Evolutionary conservation across 2,888 invertebrate species (phyloP).

Genomic region (Parthenolecanium corni): DNA sequence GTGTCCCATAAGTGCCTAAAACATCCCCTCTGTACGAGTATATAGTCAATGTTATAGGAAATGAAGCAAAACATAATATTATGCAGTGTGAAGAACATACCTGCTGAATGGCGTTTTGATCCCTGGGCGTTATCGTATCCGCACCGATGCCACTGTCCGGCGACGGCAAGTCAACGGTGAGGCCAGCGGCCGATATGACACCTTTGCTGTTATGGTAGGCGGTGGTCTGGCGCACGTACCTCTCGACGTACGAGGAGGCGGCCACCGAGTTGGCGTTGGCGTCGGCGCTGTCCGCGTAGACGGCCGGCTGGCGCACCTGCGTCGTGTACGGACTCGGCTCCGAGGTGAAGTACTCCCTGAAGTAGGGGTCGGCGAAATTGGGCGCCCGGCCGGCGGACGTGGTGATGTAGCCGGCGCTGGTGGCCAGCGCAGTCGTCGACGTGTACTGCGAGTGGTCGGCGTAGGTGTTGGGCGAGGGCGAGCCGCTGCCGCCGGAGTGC

Average conservation of each 20-base stretch:
- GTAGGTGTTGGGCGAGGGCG: conserved; percentile 54
- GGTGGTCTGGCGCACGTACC: conserved; percentile 55
- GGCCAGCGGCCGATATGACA: conserved; percentile 56
- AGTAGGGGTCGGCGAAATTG: conserved; percentile 62
- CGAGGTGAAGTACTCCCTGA: conserved; percentile 64
- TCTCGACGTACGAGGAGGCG: conserved; percentile 54
- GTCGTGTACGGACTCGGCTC: conserved; percentile 36
- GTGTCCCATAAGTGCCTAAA: too few species aligned
- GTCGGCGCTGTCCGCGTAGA: conserved; percentile 38
- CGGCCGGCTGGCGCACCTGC: conserved; percentile 34
- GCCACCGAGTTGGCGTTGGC: conserved; percentile 48
- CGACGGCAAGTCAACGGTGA: conserved; percentile 87
- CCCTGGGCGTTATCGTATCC: conserved; percentile 81
- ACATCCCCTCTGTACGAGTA: too few species aligned
- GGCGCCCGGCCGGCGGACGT: conserved; percentile 49
- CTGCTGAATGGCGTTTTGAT: conserved; percentile 81
- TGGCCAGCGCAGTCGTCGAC: conserved; percentile 36
- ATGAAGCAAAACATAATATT: too few species aligned
- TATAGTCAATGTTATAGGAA: too few species aligned
- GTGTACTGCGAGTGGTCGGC: conserved; percentile 40
- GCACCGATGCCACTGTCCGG: conserved; percentile 94
- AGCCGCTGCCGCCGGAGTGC: conserved; percentile 40
- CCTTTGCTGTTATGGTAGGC: conserved; percentile 59
- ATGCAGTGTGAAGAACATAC: conserved; percentile 56
- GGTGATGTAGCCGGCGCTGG: conserved; percentile 37